Evolutionary conservation across 92 coral and sea anemone genomes (phyloP).

Genomic region (Porites divaricata): DNA sequence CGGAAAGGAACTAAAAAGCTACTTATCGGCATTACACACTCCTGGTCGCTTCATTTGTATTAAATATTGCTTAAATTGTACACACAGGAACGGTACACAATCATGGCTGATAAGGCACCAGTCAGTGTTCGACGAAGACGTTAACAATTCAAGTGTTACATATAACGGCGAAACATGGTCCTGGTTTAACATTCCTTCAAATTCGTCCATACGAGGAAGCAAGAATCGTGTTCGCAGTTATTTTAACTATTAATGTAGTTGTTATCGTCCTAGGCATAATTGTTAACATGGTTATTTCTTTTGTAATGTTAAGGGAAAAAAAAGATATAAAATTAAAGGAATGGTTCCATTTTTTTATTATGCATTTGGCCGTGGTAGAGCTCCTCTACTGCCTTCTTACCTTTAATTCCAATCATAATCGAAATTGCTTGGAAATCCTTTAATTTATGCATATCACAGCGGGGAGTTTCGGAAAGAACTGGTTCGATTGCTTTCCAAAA

Average conservation of each 20-base stretch:
- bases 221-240: not conserved
- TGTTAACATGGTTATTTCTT: constrained; percentile 22
- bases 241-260: not conserved
- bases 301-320: constrained; percentile 11
- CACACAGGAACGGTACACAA: not conserved
- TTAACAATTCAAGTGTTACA: not conserved
- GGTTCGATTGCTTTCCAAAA: not conserved
- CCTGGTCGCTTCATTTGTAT: not conserved
- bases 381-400: constrained; percentile 23
- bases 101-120: not conserved
- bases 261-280: constrained; percentile 18
- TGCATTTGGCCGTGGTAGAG: constrained; percentile 26
- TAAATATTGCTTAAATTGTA: not conserved
- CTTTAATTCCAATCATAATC: constrained; percentile 16
- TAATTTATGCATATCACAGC: constrained; percentile 65
- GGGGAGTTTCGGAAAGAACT: constrained; percentile 62
- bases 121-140: not conserved
- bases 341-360: constrained; percentile 29
- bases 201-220: constrained; percentile 37
- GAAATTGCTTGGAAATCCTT: constrained; percentile 66
- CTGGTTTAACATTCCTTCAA: constrained; percentile 18
- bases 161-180: not conserved
- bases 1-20: too few relatives aligned
- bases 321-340: constrained; percentile 12
- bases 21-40: not conserved